Evolutionary conservation across 2,888 invertebrate species (phyloP), one percentile per base, ranked within the genome.

Genomic region (Orthosia incerta): DNA sequence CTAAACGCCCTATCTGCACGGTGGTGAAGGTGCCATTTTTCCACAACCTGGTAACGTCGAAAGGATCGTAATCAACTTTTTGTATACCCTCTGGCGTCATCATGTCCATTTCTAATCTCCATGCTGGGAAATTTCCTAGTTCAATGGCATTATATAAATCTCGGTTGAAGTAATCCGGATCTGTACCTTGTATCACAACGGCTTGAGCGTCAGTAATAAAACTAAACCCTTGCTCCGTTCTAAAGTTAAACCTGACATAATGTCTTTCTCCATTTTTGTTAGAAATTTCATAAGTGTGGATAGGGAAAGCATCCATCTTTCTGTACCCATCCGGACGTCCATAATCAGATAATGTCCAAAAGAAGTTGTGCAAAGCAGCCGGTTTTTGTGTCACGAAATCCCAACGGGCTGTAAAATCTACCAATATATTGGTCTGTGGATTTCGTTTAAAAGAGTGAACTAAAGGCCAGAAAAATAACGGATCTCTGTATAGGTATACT

Each of bases 241-340:
- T 98, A 89, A 97, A 98, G 92, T 99, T 98, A 95, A 99, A 99
- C 96, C 98, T 98, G 84, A 98, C 98, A 91, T 98, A 99, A 82
- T 97, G 95, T 9, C 97, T 93, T 71, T 98, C 97, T 0, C 97
- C 97, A 5, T 97, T 93, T 18, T 94, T 96, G 92, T 99, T 99
- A 39, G 98, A 97, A 79, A 99, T 91, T 92, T 98, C 98, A 93
- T 98, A 99, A 0, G 99, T 98, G 91, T 99, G 99, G 0, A 98
- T 98, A 9, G 98, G 98, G 87, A 98, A 99, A 56, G 98, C 98
- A 89, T 99, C 98, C 98, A 99, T 99, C 91, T 97, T 97, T 46
- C 98, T 97, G 92, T 97, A 98, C 5, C 99, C 99, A 91, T 99
- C 98, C 0, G 99, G 99, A 80, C 98, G 98, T 39, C 99, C 99